Evolutionary conservation across 2,113 vertebrate species (phyloP), one percentile per base, ranked within the genome.

Genomic region (Pomatorhinus ruficollis): DNA sequence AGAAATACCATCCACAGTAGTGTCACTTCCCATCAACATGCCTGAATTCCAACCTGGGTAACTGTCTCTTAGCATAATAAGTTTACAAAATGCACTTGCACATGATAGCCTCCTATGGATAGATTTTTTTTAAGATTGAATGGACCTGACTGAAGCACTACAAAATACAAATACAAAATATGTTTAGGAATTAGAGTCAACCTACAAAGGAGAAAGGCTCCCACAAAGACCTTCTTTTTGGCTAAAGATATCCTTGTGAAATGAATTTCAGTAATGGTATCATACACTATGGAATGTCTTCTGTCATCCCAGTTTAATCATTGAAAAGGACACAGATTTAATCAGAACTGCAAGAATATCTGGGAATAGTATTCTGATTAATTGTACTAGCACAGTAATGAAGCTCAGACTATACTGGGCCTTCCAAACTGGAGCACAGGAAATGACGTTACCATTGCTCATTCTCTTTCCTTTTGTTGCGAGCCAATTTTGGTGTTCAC

Each of bases 1-100:
- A 90, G 91, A 91, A 95, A 90, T 86, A 90, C 84, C 74, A 88
- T 94, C 89, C 66, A 80, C 84, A 85, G 15, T 56, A 90, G 82
- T 90, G 95, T 96, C 91, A 95, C 87, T 95, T 97, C 93, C 90
- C 87, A 97, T 96, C 87, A 96, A n/a, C 87, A 77, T 0, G 63
- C 95, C 91, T 95, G 70, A 79, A 79, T 88, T 96, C 89, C 94
- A 81, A 77, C 83, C 82, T 91, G 79, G 87, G 70, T 80, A 86
- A 89, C 86, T 94, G 86, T 95, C 95, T 95, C 75, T 96, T 54
- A 91, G 78, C 82, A 91, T 83, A 86, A 63, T 72, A 96, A 96
- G 59, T 90, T 88, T 74, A 87, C 54, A 86, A 94, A 97, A 94
- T 78, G 90, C 35, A 80, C 71, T 95, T 76, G 82, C 63, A 90